Evolutionary conservation across 2,113 vertebrate genomes (phyloP), one percentile per base, ranked within the genome.

Genomic region (Dasyurus viverrinus): DNA sequence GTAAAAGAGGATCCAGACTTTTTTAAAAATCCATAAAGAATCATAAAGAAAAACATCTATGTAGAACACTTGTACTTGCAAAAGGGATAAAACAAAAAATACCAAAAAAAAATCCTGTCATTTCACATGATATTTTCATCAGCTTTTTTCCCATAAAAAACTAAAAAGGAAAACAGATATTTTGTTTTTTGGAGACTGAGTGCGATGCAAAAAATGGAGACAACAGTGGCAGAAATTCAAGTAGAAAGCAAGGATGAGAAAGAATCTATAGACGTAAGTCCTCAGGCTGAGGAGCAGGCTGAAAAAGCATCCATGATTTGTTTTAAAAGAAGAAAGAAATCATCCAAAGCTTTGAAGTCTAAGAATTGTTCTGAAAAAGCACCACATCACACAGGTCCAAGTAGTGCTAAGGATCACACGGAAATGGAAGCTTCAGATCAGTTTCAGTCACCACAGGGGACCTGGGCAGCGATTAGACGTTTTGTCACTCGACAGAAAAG

Each of bases 311-410:
- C 98, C 3, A 96, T 97, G 90, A 98, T 99, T 27, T 99, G 99
- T 94, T 99, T 99, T 91, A 99, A 99, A 97, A 98, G 98, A 98
- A 97, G 98, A 90, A 99, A 98, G 97, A 99, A 99, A 94, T 19
- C 97, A 55, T 94, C 60, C 92, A 98, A 98, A 92, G 93, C 25
- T 1, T 53, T 12, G 53, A 89, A 97, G 0, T 4, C 54, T 25
- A 97, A 94, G 55, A 97, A 97, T 8, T 93, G 0, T 0, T 30
- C 97, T 0, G 94, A 97, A 94, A 95, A 93, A 93, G n/a, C 93
- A 55, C 92, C 46, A 0, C 97, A 96, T 89, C 95, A 97, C 94
- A 97, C 95, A 91, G 97, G 94, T 91, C 97, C 94, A 1, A 0
- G 90, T 1, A 1, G 95, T 42, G 54, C 54, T 0, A 0, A 93